Conservation (phyloP, 2,113 vertebrate species). For the Chauna torquata region DNA sequence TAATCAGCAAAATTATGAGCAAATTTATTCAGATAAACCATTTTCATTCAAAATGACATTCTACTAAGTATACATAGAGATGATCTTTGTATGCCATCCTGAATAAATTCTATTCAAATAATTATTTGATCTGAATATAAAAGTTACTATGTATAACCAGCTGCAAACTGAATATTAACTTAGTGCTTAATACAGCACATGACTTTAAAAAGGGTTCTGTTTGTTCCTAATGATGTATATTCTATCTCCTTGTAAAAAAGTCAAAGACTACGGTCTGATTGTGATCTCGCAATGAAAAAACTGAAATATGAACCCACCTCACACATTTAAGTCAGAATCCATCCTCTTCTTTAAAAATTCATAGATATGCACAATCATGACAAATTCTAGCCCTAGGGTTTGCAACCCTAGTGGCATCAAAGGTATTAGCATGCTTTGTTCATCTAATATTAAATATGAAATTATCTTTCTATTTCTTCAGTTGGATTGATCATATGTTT, state of each 20-base stretch:
- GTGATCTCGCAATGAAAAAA: not conserved
- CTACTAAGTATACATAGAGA: slow-evolving; percentile 40
- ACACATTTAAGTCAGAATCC: slow-evolving; percentile 9
- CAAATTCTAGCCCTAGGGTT: not conserved
- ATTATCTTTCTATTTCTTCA: not conserved
- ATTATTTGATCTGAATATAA: slow-evolving; percentile 53
- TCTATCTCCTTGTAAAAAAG: not conserved
- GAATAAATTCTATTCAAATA: slow-evolving; percentile 60
- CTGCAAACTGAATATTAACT: slow-evolving; percentile 57
- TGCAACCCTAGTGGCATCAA: slow-evolving; percentile 1
- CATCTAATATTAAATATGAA: not conserved
- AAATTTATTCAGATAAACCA: slow-evolving; percentile 63
- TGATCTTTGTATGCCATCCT: slow-evolving; percentile 35
- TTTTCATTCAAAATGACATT: slow-evolving; percentile 57
- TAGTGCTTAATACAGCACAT: not conserved
- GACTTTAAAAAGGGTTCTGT: not conserved
- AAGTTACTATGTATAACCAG: slow-evolving; percentile 47
- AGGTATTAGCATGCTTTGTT: not conserved
- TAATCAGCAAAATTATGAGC: slow-evolving; percentile 56
- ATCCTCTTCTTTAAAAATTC: slow-evolving; percentile 13
- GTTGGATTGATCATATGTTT: not conserved
- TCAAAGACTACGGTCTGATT: not conserved
- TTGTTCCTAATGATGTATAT: not conserved
- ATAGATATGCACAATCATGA: not conserved
- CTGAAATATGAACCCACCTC: not conserved